Evolutionary conservation across 2,888 invertebrate genomes (phyloP), one percentile per base, ranked within the genome.

Genomic region (Luffia ferchaultella): DNA sequence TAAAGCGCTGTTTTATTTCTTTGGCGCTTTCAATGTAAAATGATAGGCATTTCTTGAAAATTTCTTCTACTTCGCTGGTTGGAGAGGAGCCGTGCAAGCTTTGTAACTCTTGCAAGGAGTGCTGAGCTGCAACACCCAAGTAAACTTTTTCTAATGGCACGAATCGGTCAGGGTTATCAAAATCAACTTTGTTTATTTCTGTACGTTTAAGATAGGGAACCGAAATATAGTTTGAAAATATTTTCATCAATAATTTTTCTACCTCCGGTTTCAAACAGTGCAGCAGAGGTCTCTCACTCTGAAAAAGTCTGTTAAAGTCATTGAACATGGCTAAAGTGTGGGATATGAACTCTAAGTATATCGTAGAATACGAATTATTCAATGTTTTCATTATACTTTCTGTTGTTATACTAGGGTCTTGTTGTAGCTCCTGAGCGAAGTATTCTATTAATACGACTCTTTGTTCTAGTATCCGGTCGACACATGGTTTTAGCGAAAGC

Each of bases 161-260:
- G 18, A 17, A 45, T 45, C 40, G 30, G 41, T 30, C 30, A 16
- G 30, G 16, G 40, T 48, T 41, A 41, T 48, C 41, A 48, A 19
- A 48, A 30, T 48, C 19, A 48, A 48, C 40, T 48, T 30, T 48
- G 40, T 40, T 48, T 48, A 40, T 48, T 16, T 48, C 48, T 7
- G 46, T 20, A 16, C 17, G 40, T 41, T 48, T 48, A 30, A 48
- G 16, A 48, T 48, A 48, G 12, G 48, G 40, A 48, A 48, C 30
- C 40, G 18, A 40, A 2, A 57, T 49, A 45, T 46, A 56, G 48
- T 55, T 55, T 20, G 47, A 20, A 41, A 42, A 54, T 12, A 58
- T 20, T 16, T 42, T 54, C 53, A 53, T 54, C 19, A 58, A 18
- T n/a, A 59, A 45, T 17, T 45, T 17, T 45, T 45, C 45, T 16